Percentiles rank a stretch among this genome's conserved stretches.
Evolutionary conservation across 2,113 vertebrate species (phyloP).

Genomic region (Thryonomys swinderianus): DNA sequence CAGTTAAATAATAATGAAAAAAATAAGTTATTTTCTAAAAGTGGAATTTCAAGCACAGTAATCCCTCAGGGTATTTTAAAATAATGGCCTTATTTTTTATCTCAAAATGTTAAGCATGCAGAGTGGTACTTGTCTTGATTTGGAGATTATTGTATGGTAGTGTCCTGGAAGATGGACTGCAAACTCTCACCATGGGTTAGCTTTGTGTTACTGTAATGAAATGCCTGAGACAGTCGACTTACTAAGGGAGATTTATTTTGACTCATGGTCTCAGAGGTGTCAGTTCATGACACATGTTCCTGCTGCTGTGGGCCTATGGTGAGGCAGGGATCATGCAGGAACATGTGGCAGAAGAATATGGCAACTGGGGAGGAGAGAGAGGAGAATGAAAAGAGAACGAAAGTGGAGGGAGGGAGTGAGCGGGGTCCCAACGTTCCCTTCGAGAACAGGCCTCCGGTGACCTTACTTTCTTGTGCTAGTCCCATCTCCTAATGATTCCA

Average conservation of each 20-base stretch:
- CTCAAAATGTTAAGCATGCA: neutral
- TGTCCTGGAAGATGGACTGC: neutral
- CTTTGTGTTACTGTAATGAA: neutral
- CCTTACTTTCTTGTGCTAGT: neutral
- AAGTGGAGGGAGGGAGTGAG: neutral
- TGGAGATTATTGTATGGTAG: neutral
- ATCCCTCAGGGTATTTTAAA: conserved; percentile 26
- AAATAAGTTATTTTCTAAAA: neutral
- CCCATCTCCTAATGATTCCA: neutral
- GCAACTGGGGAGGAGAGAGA: neutral
- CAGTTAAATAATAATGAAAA: conserved; percentile 19
- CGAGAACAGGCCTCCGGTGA: no score
- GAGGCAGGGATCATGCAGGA: neutral
- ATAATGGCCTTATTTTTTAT: conserved; percentile 29
- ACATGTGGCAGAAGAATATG: neutral
- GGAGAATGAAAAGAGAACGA: neutral
- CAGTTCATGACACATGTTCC: neutral
- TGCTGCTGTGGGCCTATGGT: neutral
- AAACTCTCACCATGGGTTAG: neutral
- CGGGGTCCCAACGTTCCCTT: neutral
- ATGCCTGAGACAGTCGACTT: neutral
- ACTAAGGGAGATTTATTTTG: neutral
- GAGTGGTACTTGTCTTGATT: neutral
- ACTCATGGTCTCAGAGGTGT: neutral
- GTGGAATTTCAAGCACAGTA: conserved; percentile 21